phyloP scores from a whole-genome alignment of 2,113 vertebrate species.

The Balaeniceps rex region DNA sequence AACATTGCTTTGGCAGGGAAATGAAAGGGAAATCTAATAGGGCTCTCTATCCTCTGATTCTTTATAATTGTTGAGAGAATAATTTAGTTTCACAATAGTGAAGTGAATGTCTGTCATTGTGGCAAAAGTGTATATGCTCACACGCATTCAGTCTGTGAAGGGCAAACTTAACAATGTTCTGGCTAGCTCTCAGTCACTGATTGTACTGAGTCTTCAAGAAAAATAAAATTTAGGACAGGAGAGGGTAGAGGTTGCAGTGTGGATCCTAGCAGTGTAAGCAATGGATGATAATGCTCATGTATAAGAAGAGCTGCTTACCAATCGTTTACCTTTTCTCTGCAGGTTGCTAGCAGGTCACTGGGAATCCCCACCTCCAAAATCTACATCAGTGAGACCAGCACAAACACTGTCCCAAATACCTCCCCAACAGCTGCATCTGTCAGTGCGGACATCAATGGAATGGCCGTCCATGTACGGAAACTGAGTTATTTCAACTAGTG shows the following conservation, averaged over 20 bases:
- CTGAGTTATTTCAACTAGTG: not conserved
- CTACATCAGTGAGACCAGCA: constrained; percentile 93
- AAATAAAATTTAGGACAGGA: not conserved
- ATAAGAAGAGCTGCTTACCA: not conserved
- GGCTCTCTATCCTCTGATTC: not conserved
- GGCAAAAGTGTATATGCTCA: not conserved
- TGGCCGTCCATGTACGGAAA: constrained; percentile 80
- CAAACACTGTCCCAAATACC: constrained; percentile 91
- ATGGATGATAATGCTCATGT: not conserved
- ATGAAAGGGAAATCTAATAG: not conserved
- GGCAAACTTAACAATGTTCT: not conserved
- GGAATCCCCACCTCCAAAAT: constrained; percentile 85
- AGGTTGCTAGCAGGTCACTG: constrained; percentile 89
- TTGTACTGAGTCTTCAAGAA: not conserved
- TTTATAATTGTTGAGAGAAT: not conserved
- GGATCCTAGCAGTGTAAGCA: not conserved
- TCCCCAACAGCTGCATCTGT: constrained; percentile 91
- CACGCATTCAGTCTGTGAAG: not conserved
- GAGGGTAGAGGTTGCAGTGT: not conserved
- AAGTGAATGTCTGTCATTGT: not conserved
- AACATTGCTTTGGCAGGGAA: not conserved
- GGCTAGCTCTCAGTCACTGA: not conserved
- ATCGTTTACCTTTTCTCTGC: not conserved
- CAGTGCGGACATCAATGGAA: constrained; percentile 91
- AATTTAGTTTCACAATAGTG: not conserved